Evolutionary conservation across 2,113 vertebrate genomes (phyloP), one percentile per base, ranked within the genome.

Genomic region (Callionymus lyra): DNA sequence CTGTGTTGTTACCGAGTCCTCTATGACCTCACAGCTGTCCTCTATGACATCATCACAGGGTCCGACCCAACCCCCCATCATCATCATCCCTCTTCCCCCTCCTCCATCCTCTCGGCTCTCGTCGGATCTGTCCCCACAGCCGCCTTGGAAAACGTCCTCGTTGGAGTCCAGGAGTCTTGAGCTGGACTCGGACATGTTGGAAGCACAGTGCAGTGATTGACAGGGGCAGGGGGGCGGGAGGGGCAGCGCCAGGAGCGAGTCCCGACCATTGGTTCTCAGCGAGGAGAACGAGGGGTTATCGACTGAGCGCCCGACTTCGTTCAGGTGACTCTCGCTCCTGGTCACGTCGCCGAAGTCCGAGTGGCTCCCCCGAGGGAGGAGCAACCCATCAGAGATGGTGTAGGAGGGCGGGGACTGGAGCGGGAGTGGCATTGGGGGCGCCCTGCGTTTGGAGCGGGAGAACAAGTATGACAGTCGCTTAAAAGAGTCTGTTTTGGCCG

Each of bases 191-290:
- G 90, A 92, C 74, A 93, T 92, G 82, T 85, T 89, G 86, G 92
- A 92, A 86, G 86, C 85, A 83, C 92, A 94, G 87, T 93, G 92
- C 80, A 96, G 90, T 62, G 92, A 93, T 79, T 89, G 89, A 82
- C 88, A 86, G 78, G 89, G 87, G 67, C 88, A 85, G 21, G 89
- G 79, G 1, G 77, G 76, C 0, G 75, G 76, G 42, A 80, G 75
- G 55, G 82, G 77, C 61, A 82, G 53, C 57, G 90, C 78, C 61
- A 88, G 84, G 48, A 90, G 87, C 34, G 81, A 85, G 74, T 87
- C 90, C 65, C 86, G 85, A 61, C 87, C 88, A 6, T 84, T 78
- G 1, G 81, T 84, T 63, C 79, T 59, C 62, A 65, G 75, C 2
- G 73, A 61, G 2, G 77, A 76, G 42, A 65, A 77, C 1, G 75